Percentiles rank a stretch among this genome's conserved stretches.
Conservation (phyloP, 2,888 invertebrate species). For the Phasia obesa region DNA sequence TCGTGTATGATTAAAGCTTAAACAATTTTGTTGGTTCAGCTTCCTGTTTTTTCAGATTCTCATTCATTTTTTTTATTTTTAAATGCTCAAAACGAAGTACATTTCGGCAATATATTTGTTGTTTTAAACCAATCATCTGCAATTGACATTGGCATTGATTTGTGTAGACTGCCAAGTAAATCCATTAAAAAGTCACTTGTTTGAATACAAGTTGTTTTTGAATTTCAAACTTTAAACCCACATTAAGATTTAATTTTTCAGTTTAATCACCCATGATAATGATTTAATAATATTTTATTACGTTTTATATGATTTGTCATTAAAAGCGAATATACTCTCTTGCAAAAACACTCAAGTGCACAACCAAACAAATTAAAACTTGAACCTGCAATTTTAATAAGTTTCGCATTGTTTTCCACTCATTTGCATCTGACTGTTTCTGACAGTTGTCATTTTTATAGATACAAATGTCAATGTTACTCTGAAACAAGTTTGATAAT, state of each 20-base stretch:
- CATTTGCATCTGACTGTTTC: constrained; percentile 55
- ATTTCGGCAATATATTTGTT: constrained; percentile 1
- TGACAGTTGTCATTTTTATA: constrained; percentile 70
- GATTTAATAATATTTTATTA: constrained; percentile 61
- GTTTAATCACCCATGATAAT: constrained; percentile 66
- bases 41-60: constrained; percentile 49
- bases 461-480: constrained; percentile 66
- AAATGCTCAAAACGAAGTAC: background rate
- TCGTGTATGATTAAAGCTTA: constrained; percentile 59
- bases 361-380: constrained; percentile 41
- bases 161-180: constrained; percentile 5
- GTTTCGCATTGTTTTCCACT: constrained; percentile 43
- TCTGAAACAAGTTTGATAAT: constrained; percentile 58
- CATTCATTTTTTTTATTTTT: background rate
- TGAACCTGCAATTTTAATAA: constrained; percentile 50
- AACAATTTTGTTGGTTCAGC: constrained; percentile 61
- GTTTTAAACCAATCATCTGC: constrained; percentile 21
- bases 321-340: constrained; percentile 32
- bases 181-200: constrained; percentile 19
- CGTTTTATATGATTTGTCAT: constrained; percentile 61
- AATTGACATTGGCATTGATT: constrained; percentile 65
- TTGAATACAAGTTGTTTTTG: constrained; percentile 34
- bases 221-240: constrained; percentile 60
- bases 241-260: constrained; percentile 47
- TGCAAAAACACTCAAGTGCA: constrained; percentile 33